Evolutionary conservation across 1,140 invertebrate species (phyloP).

Genomic region (Cepaea nemoralis): DNA sequence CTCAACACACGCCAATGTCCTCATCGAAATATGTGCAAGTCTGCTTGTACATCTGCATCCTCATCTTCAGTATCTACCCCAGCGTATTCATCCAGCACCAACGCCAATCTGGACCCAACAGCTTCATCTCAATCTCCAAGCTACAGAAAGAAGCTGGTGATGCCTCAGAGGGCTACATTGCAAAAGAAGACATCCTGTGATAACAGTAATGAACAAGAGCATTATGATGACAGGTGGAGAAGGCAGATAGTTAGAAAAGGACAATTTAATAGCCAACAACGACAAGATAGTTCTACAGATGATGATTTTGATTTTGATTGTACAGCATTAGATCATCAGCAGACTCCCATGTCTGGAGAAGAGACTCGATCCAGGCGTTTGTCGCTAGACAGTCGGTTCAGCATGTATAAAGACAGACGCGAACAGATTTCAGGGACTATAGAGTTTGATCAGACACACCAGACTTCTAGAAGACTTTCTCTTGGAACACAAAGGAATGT

Average conservation of each 20-base stretch:
- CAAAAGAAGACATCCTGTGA: background rate
- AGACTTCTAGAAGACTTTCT: background rate
- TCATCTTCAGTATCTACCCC: slow-evolving; percentile 11
- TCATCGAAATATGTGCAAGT: background rate
- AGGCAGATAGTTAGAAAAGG: background rate
- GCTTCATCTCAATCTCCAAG: slow-evolving; percentile 20
- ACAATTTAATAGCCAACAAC: background rate
- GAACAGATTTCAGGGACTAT: background rate
- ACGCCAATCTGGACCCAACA: slow-evolving; percentile 18
- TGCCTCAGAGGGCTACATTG: background rate
- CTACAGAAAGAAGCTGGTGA: background rate
- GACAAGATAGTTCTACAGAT: background rate
- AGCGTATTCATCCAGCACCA: background rate
- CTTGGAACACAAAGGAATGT: background rate
- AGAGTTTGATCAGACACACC: background rate
- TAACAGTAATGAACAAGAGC: background rate
- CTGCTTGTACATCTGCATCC: slow-evolving; percentile 3
- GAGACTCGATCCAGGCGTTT: slow-evolving; percentile 5
- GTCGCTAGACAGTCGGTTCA: slow-evolving; percentile 17
- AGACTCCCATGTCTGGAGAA: background rate
- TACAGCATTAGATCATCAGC: background rate
- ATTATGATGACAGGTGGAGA: background rate
- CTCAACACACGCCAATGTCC: background rate
- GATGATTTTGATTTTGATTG: background rate
- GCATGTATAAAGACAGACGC: background rate